Evolutionary conservation across 1,140 invertebrate genomes (phyloP).

Genomic region (Chionoecetes opilio): DNA sequence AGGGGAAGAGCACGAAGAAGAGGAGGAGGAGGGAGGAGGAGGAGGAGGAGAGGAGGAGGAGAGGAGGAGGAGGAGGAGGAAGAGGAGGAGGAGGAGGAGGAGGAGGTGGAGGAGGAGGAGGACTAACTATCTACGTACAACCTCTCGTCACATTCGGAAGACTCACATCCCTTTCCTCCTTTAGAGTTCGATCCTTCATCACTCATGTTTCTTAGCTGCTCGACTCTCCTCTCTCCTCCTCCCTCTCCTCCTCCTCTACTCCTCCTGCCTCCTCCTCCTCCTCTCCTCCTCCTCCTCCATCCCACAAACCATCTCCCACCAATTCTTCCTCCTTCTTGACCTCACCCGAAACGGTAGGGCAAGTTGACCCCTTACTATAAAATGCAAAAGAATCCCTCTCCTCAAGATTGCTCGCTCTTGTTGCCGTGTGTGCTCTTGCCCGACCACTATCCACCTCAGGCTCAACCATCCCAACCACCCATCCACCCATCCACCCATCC

Average conservation of each 20-base stretch:
- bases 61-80: background rate
- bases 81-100: background rate
- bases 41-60: too few species aligned
- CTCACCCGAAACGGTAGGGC: background rate
- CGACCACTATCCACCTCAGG: background rate
- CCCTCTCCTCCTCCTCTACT: too few species aligned
- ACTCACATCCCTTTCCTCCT: background rate
- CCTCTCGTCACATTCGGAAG: constrained; percentile 14
- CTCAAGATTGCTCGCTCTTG: constrained; percentile 27
- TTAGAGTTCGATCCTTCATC: background rate
- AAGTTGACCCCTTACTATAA: background rate
- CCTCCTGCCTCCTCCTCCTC: background rate
- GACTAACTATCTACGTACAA: background rate
- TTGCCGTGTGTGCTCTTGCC: constrained; percentile 1
- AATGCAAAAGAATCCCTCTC: constrained; percentile 20
- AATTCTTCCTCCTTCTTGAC: constrained; percentile 6
- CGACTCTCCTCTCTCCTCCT: background rate
- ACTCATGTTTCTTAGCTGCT: background rate
- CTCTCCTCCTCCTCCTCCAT: background rate
- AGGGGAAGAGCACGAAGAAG: background rate
- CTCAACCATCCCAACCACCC: background rate
- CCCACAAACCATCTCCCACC: background rate
- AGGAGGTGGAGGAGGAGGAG: background rate
- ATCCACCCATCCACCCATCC: background rate
- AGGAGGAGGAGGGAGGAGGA: too few species aligned